Conservation (phyloP, 2,797 vertebrate genomes). For the Halcyon leucocephala region DNA sequence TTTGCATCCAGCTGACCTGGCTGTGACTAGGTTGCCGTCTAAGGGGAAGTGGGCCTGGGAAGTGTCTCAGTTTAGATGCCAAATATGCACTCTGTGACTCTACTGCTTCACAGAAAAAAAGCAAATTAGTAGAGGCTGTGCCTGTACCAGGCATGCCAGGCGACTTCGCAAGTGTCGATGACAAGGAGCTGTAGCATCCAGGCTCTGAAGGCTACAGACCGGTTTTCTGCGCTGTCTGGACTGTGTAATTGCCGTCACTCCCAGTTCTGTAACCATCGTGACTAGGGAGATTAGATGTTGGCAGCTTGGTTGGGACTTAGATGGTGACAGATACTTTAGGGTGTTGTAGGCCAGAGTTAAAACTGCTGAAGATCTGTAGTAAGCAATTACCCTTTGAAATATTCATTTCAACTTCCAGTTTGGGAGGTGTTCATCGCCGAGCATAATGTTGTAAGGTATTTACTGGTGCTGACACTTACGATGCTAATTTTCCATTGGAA, state of each 20-base stretch:
- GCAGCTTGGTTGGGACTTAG: background rate
- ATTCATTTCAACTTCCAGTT: background rate
- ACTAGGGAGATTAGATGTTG: background rate
- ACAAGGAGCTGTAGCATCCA: background rate
- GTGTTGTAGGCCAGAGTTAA: background rate
- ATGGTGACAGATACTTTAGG: background rate
- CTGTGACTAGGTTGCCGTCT: background rate
- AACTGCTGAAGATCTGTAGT: background rate
- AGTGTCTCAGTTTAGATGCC: background rate
- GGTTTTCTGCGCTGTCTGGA: background rate
- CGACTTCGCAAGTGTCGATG: background rate
- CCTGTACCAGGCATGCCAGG: background rate
- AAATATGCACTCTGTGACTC: background rate
- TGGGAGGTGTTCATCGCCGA: background rate
- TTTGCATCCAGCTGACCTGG: background rate
- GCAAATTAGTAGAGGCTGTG: background rate
- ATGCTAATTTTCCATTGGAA: background rate
- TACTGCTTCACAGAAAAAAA: background rate
- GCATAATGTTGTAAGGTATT: background rate
- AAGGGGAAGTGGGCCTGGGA: background rate
- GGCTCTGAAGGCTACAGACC: background rate
- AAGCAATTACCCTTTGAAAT: background rate
- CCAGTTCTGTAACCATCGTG: rapidly evolving
- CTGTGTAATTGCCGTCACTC: background rate
- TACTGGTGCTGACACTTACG: background rate